Evolutionary conservation across 2,797 vertebrate species (phyloP).

Genomic region (Pseudochirops cupreus): DNA sequence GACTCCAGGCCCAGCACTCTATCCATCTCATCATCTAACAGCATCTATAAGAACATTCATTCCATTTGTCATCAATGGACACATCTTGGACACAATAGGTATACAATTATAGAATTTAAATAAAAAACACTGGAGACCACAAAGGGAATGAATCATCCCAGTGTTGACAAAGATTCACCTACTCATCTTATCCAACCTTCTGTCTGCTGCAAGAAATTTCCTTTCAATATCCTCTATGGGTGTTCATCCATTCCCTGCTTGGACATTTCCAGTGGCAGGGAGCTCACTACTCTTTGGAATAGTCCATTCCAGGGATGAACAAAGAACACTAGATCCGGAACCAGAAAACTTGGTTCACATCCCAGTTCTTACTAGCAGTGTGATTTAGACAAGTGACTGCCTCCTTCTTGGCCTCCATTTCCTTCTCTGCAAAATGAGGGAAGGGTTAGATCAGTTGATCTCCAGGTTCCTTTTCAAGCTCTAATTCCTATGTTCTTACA

Average conservation of each 20-base stretch:
- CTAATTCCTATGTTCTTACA: background rate
- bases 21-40: background rate
- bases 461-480: background rate
- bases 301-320: background rate
- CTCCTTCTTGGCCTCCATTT: background rate
- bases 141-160: background rate
- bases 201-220: background rate
- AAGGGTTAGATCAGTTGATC: background rate
- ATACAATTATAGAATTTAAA: background rate
- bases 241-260: background rate
- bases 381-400: background rate
- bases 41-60: background rate
- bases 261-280: background rate
- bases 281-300: background rate
- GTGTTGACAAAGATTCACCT: background rate
- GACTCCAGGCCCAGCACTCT: background rate
- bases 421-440: background rate
- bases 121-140: background rate
- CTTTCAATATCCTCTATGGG: background rate
- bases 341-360: background rate
- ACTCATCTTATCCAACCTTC: background rate
- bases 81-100: background rate
- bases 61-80: background rate
- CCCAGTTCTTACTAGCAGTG: background rate
- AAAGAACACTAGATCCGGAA: background rate